Evolutionary conservation across 2,797 vertebrate species (phyloP), one percentile per base, ranked within the genome.

Genomic region (Varecia variegata): DNA sequence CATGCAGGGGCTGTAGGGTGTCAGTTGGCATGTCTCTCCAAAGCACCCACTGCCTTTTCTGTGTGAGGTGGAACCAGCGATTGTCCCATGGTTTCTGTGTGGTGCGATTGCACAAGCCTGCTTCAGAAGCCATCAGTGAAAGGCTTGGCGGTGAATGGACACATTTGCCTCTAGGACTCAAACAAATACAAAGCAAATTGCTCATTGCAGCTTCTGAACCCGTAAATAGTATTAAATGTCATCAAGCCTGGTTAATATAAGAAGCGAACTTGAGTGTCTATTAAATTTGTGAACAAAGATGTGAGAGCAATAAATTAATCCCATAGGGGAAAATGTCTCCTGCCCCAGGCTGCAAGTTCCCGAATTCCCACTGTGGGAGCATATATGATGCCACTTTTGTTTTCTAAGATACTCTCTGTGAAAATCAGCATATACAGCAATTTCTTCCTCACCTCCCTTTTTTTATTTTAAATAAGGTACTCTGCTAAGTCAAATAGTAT

Each of bases 371-470:
- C 32, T 60, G 4, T 18, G 8, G 62, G 43, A n/a, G 13, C n/a
- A 45, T 45, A 20, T 0, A 0, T 9, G 76, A 2, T 32, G 38
- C 43, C 50, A 17, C 71, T 4, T 18, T 2, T n/a, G 17, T 2
- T 38, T 1, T 54, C 45, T 21, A 3, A 45, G 35, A 9, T 1
- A 11, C 25, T 50, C 3, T 13, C 1, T 71, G 17, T 43, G 25
- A 7, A 65, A 7, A 32, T 32, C 15, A 15, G 30, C 3, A 0
- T 0, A 1, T 1, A 0, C 15, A 25, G 43, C 74, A 43, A 0
- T 67, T 40, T 54, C 45, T 12, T 38, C 58, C 25, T 62, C 14
- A 3, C 2, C 43, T 15, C 35, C 56, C 30, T 32, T 43, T 38
- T 18, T 3, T 38, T 43, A 50, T 17, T 62, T 45, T 14, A 25